Base-by-base conservation (phyloP, 2,888 invertebrate species). In the Macrosiphum euphorbiae region DNA sequence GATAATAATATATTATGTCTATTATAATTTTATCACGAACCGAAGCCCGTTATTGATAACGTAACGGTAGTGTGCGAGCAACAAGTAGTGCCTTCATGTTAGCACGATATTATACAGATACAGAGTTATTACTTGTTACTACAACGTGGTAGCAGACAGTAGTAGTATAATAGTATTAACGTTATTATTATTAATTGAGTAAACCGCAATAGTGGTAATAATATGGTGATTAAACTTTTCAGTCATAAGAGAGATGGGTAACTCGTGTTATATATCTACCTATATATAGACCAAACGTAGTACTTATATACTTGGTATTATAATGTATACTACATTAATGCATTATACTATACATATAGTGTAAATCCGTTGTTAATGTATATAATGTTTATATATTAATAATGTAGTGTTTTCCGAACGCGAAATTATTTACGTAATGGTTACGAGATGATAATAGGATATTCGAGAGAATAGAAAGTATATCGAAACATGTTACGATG, bases 391-490 rank as follows among this genome's bases (percentile, higher is more conserved):
- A 47, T 89, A n/a, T 28, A 86, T 58, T 41, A 78, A 35, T 78
- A 26, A 78, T 20, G 44, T 44, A 58, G 85, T 44, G 85, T 91
- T 91, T 91, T 91, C 55, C 44, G 55, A 55, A 85, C 52, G 26
- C 55, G 44, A 55, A 85, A 91, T 55, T 26, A 58, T 91, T 85
- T 85, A 85, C 85, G 84, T 84, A 85, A 91, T 13, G 41, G 85
- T 44, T 91, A 84, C 84, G n/a, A 85, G 91, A 85, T 91, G 91
- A 55, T 91, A 85, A 91, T 85, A 91, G 91, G 84, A 91, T 85
- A 58, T 91, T 85, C 55, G 44, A 85, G 55, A 58, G 91, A 91
- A 91, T 91, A 91, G 91, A 91, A 91, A 91, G 91, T 91, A 91
- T 85, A 91, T 91, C 85, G 85, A 85, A 91, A 85, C n/a, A 41